phyloP scores from a whole-genome alignment of 2,888 invertebrate genomes.

The Boloria euphrosyne region DNA sequence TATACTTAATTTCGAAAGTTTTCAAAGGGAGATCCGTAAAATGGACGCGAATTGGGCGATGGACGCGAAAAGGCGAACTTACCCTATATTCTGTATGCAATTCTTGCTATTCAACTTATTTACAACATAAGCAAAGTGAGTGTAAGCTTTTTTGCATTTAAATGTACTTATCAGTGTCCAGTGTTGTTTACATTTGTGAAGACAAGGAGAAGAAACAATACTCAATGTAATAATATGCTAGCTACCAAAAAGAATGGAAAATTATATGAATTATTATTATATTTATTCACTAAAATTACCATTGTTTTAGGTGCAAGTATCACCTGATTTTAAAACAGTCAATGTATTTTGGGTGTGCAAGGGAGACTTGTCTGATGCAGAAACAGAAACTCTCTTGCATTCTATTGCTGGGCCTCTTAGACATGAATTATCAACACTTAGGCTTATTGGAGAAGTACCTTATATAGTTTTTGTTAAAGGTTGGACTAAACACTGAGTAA shows the following conservation, averaged over 20 bases:
- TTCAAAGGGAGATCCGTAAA: no score
- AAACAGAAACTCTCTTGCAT: slow-evolving; percentile 79
- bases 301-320: slow-evolving; percentile 80
- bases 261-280: slow-evolving; percentile 1
- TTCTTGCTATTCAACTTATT: neutral
- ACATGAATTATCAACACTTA: slow-evolving; percentile 87
- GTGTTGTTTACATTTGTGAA: no score
- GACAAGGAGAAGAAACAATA: no score
- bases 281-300: neutral
- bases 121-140: no score
- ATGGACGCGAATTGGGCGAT: no score
- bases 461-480: slow-evolving; percentile 88
- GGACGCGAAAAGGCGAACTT: no score
- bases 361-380: slow-evolving; percentile 72
- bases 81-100: neutral
- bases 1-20: no score
- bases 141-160: no score
- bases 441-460: slow-evolving; percentile 89
- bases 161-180: no score
- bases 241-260: no score
- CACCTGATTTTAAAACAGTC: slow-evolving; percentile 84
- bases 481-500: slow-evolving; percentile 44
- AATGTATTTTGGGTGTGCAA: slow-evolving; percentile 89
- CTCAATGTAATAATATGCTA: no score
- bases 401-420: slow-evolving; percentile 83